Conservation (phyloP, 1,140 invertebrate genomes). For the Tribolium castaneum region DNA sequence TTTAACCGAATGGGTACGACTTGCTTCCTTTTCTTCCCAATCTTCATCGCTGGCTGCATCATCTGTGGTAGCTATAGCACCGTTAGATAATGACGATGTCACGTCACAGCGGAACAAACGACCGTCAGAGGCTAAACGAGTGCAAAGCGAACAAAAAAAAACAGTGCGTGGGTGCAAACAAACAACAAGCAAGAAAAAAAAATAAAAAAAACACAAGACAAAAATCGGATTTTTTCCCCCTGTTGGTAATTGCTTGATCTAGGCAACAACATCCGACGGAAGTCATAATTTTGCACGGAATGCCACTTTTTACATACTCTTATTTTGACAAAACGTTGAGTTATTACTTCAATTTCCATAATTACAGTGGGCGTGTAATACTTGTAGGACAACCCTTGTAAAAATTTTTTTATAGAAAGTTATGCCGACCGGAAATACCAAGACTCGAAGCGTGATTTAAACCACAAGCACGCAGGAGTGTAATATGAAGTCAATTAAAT, state of each 20-base stretch:
- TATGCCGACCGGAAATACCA: not conserved
- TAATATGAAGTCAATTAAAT: not conserved
- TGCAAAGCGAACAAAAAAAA: slow-evolving; percentile 38
- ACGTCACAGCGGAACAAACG: slow-evolving; percentile 64
- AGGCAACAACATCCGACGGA: no score
- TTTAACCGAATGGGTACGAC: slow-evolving; percentile 87
- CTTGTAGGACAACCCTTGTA: no score
- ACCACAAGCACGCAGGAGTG: not conserved
- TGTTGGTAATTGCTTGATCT: no score
- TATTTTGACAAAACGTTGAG: no score
- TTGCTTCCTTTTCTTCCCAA: slow-evolving; percentile 83
- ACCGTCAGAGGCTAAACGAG: slow-evolving; percentile 61
- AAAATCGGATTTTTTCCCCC: no score
- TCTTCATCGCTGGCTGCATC: slow-evolving; percentile 68
- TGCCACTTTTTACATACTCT: no score
- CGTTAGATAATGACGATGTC: slow-evolving; percentile 60
- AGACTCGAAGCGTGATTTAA: not conserved
- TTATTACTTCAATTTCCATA: no score
- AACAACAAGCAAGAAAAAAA: slow-evolving; percentile 16
- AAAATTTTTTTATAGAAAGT: not conserved
- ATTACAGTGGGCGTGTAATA: no score
- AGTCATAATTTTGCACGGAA: no score
- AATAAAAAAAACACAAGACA: slow-evolving; percentile 18
- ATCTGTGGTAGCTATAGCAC: slow-evolving; percentile 55
- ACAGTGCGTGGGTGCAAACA: slow-evolving; percentile 10